phyloP scores from a whole-genome alignment of 2,797 vertebrate species.

The Austrolebias charrua region DNA sequence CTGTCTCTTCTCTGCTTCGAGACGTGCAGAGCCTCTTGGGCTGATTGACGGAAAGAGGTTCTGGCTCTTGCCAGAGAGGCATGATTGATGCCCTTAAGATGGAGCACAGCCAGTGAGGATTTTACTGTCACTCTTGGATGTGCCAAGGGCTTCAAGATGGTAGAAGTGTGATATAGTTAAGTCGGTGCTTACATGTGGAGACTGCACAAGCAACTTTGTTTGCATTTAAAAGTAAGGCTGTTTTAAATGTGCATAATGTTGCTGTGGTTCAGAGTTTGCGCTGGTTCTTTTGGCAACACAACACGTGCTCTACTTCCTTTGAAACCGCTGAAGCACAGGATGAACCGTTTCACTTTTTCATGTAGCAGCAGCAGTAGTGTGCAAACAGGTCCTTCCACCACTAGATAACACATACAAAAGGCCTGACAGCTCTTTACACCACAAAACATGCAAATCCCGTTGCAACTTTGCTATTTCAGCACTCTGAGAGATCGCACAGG shows the following conservation, averaged over 20 bases:
- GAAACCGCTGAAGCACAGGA: constrained; percentile 32
- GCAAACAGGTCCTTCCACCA: constrained; percentile 22
- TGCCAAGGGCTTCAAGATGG: constrained; percentile 47
- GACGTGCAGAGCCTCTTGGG: constrained; percentile 42
- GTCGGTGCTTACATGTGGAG: constrained; percentile 13
- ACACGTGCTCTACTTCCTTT: constrained; percentile 48
- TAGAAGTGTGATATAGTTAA: constrained; percentile 44
- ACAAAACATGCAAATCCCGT: constrained; percentile 8
- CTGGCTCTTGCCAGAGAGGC: constrained; percentile 57
- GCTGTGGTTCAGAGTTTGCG: constrained; percentile 32
- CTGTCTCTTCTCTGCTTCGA: constrained; percentile 45
- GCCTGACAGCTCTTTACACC: not conserved
- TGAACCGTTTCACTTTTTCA: constrained; percentile 51
- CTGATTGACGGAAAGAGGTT: constrained; percentile 68
- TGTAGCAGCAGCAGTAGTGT: not conserved
- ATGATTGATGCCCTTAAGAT: constrained; percentile 67
- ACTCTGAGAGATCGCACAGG: constrained; percentile 1
- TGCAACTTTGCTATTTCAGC: constrained; percentile 15
- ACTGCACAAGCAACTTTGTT: constrained; percentile 18
- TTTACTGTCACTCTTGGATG: constrained; percentile 58
- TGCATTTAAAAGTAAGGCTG: constrained; percentile 23
- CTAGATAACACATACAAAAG: constrained; percentile 6
- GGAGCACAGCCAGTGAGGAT: constrained; percentile 59
- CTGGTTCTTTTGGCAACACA: constrained; percentile 28
- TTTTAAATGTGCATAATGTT: constrained; percentile 7